Evolutionary conservation across 2,797 vertebrate species (phyloP), one percentile per base, ranked within the genome.

Genomic region (Trematomus bernacchii): DNA sequence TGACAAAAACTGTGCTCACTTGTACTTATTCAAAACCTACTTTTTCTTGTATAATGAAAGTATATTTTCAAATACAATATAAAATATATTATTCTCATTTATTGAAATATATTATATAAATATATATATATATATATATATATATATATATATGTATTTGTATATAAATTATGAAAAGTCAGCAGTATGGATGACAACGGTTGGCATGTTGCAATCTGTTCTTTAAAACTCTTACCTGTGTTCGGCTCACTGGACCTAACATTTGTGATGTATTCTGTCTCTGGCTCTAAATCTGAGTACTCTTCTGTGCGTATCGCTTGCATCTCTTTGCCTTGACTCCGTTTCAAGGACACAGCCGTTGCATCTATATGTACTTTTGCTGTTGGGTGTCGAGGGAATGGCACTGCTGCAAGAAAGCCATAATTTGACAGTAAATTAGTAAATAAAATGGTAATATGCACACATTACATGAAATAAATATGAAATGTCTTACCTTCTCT

Each of bases 171-270:
- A 16, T 16, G 15, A 46, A 46, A 46, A 16, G 44, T 46, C 5
- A 46, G 13, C 7, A 30, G 3, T 30, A 30, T 6, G 30, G 30
- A 30, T 30, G 30, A 30, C 30, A 30, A 30, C 6, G 3, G 30
- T 30, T 30, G 30, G 6, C 30, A 30, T 5, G 6, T 30, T 30
- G 30, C 30, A 6, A 30, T 30, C 4, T 30, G 3, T 6, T 30
- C 30, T 30, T 30, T 44, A 40, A 42, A 30, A 7, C 3, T 64
- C 80, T 81, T 60, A 85, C 87, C 79, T 79, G 80, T 87, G 37
- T 1, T 4, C 0, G 19, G 5, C 15, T 80, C 1, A 7, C 82
- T 86, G 33, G 12, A 40, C 33, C 11, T 69, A 16, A 75, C 77
- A 67, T 60, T 70, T 62, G 84, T 21, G 0, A 0, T 40, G 40